Percentiles rank a stretch among this genome's conserved stretches.
Conservation (phyloP, 2,113 vertebrate genomes). For the Sinocyclocheilus rhinocerous region DNA sequence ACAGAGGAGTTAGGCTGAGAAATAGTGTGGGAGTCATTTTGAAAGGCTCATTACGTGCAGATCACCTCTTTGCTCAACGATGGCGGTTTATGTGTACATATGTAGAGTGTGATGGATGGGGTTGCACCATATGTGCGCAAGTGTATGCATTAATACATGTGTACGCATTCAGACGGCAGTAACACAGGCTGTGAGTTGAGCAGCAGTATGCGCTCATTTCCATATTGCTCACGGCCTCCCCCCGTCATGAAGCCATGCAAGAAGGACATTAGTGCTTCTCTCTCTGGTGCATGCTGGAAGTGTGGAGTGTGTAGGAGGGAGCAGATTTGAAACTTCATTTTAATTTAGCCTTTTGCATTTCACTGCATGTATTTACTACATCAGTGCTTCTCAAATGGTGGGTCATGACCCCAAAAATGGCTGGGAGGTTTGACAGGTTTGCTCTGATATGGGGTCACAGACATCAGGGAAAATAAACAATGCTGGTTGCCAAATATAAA, state of each 20-base stretch:
- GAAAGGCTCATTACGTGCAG: constrained; percentile 41
- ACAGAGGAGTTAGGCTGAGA: too few species aligned
- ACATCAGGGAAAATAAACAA: neutral
- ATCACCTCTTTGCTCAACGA: neutral
- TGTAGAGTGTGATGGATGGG: constrained; percentile 27
- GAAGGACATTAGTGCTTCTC: constrained; percentile 15
- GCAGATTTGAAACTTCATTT: neutral
- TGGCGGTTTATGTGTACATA: constrained; percentile 26
- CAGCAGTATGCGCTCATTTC: neutral
- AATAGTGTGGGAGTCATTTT: constrained; percentile 39
- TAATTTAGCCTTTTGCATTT: neutral
- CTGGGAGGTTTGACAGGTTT: neutral
- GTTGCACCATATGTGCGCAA: neutral
- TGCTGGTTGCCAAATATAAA: neutral
- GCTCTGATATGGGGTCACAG: neutral
- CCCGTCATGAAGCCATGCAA: neutral
- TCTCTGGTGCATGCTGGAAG: neutral
- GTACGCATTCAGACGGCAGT: neutral
- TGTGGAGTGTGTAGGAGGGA: neutral
- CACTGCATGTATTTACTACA: neutral
- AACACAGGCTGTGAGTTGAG: neutral
- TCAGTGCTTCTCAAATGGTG: neutral
- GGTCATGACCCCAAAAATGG: neutral
- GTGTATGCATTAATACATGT: constrained; percentile 20
- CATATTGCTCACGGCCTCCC: neutral